Base-by-base conservation (phyloP, 2,797 vertebrate species). In the Podarcis lilfordi region DNA sequence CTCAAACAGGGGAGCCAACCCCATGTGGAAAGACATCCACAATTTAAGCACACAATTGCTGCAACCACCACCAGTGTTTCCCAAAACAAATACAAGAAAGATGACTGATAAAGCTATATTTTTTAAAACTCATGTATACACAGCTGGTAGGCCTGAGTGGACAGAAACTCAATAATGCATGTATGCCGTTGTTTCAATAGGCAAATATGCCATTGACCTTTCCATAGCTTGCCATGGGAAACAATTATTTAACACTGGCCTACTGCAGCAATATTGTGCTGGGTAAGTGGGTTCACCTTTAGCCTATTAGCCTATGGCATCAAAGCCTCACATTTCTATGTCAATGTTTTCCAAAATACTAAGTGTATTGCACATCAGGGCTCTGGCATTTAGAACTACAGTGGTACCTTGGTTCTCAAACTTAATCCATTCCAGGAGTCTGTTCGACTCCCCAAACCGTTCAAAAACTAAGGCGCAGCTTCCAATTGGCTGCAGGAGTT, bases 261-360 rank as follows among this genome's bases (percentile, higher is more conserved):
- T 85, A 66, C 17, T 82, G 59, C n/a, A 76, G 13, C 37, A 35
- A 82, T 35, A 75, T 10, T 32, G 13, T 76, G 32, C 25, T 66
- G 4, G 43, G 15, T 32, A 78, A n/a, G 59, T 50, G 25, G 8
- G 35, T 2, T 50, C 55, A 59, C 8, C 27, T n/a, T 40, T 50
- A 84, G 35, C 19, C 35, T 84, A 9, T 8, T 80, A 25, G 11
- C 55, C n/a, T 64, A 21, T 72, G 23, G 23, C 25, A 89, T n/a
- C 68, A 75, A 81, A 85, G 27, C 10, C 23, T 64, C 40, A 75
- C 74, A 83, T 89, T 86, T 90, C 3, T 68, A 75, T 92, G 8
- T 0, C 85, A 91, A 85, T 8, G 86, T 50, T 68, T 50, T 88
- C 84, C 89, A n/a, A 17, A 91, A 3, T 17, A 84, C 88, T 29